Base-by-base conservation (phyloP, 2,113 vertebrate genomes). In the Paramisgurnus dabryanus region DNA sequence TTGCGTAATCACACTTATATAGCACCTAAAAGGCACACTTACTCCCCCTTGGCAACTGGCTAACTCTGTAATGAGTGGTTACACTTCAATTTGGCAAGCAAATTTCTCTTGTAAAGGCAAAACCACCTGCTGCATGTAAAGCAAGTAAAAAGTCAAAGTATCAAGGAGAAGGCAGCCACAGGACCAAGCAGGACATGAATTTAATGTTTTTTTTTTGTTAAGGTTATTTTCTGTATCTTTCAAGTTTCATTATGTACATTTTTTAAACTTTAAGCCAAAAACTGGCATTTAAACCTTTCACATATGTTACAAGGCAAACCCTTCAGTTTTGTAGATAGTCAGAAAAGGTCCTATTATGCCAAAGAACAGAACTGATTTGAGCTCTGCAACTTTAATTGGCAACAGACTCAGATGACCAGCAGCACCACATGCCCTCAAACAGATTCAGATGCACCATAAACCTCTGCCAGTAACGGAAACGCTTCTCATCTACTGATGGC, bases 401-500 rank as follows among this genome's bases (percentile, higher is more conserved):
- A 34, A 49, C 39, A 55, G 61, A 66, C 50, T 41, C 47, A 67
- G 47, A 67, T 15, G 34, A 41, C 63, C 27, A n/a, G 45, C 41
- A 49, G 2, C 45, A 76, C 8, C 50, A 49, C 27, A 71, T 5
- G 43, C 65, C 22, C 76, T 27, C n/a, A 34, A 40, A 71, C 45
- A n/a, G 39, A 41, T 64, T 72, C 78, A 72, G 57, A 80, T 27
- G 39, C 67, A 53, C 34, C 78, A 64, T 64, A 80, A 61, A 80
- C 68, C 1, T 71, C 45, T 61, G 41, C 15, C 41, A n/a, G 49
- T 76, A 49, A 39, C 10, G 15, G 60, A 76, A 50, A 13, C 39
- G 73, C 60, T 76, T 76, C 55, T 61, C 71, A 76, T 76, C 60
- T 63, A 10, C 73, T 76, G 73, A 76, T 64, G 73, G 73, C 57